phyloP scores from a whole-genome alignment of 2,113 vertebrate genomes.

The Archocentrus centrarchus region DNA sequence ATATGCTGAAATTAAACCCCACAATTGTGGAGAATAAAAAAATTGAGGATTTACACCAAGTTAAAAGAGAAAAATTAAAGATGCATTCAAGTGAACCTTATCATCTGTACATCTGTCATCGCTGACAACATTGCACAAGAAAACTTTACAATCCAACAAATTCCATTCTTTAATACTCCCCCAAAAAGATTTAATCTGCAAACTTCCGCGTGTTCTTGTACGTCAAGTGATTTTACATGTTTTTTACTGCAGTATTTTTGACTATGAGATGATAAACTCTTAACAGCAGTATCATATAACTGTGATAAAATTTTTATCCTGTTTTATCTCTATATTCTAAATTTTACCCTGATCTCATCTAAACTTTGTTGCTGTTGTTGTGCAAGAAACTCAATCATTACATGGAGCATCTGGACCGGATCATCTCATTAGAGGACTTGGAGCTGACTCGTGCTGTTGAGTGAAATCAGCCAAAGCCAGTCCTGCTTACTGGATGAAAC shows the following conservation, averaged over 20 bases:
- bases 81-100: no score
- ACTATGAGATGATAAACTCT: not conserved
- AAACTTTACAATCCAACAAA: not conserved
- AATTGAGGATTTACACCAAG: no score
- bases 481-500: conserved; percentile 39
- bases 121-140: not conserved
- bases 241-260: not conserved
- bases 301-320: not conserved
- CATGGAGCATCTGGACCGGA: conserved; percentile 16
- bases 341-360: conserved; percentile 4
- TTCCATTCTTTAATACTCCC: no score
- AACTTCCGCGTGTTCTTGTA: not conserved
- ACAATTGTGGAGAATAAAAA: no score
- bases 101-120: no score
- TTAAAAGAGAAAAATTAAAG: no score
- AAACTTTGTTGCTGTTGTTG: not conserved
- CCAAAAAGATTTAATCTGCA: not conserved
- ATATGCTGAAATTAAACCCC: no score
- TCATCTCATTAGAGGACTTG: conserved; percentile 27
- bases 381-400: not conserved
- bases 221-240: not conserved
- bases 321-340: not conserved
- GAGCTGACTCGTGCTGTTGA: conserved; percentile 14
- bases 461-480: conserved; percentile 11
- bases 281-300: not conserved